Conservation (phyloP, 2,113 vertebrate genomes). For the Lipophrys pholis region DNA sequence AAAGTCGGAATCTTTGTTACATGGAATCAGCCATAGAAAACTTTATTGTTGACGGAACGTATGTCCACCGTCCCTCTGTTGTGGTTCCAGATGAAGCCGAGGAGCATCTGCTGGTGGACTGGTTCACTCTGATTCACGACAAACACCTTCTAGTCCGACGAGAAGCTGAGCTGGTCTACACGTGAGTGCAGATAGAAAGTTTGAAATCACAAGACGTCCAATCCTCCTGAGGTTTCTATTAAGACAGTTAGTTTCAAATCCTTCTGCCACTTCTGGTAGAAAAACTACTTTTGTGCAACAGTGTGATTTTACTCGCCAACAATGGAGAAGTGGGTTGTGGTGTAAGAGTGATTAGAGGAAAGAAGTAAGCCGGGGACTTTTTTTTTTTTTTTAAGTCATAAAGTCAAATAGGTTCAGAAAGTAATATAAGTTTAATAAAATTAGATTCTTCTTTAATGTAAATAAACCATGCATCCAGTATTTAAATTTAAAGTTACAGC, state of each 20-base stretch:
- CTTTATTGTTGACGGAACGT: no score
- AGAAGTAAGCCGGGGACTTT: not conserved
- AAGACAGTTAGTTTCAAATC: no score
- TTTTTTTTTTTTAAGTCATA: not conserved
- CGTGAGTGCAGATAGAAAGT: constrained; percentile 85
- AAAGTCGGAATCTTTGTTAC: no score
- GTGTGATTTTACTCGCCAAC: not conserved
- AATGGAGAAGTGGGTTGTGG: not conserved
- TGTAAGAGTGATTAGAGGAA: not conserved
- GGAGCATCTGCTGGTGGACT: constrained; percentile 93
- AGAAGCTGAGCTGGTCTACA: constrained; percentile 96
- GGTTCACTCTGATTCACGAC: constrained; percentile 98
- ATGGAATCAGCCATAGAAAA: no score
- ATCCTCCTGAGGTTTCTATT: no score
- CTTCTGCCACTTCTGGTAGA: not conserved
- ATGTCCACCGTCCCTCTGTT: not conserved
- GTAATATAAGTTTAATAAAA: no score
- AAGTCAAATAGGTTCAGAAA: not conserved
- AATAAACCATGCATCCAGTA: no score
- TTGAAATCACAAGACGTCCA: no score
- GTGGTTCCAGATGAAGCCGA: constrained; percentile 88
- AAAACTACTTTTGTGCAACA: not conserved
- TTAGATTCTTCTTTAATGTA: no score
- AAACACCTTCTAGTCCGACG: constrained; percentile 94
- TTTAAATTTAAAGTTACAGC: no score